Base-by-base conservation (phyloP, 2,797 vertebrate species). In the Kryptopterus vitreolus region DNA sequence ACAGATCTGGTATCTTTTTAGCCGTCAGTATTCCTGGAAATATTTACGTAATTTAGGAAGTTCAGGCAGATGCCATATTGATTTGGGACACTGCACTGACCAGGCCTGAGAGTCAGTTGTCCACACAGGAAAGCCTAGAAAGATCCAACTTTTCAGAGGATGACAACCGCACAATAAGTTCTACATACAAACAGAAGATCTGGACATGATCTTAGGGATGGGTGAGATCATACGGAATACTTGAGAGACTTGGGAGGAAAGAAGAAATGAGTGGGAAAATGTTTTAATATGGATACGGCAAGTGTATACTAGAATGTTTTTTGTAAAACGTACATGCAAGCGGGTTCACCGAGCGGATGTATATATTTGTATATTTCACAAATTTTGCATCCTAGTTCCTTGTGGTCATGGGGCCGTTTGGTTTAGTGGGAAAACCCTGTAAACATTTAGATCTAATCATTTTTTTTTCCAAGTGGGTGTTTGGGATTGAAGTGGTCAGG, bases 51-150 rank as follows among this genome's bases (percentile, higher is more conserved):
- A 85, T 85, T 81, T 82, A 82, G 85, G 88, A 87, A 88, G 90
- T 90, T 93, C 90, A 92, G 84, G 87, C 91, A 92, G 89, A 90
- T 92, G 91, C 87, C 87, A 77, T 78, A 77, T 68, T 83, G 55
- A 84, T 82, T 83, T 59, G 65, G 81, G 76, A 78, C 69, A 5
- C 7, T 59, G 61, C 20, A 35, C 50, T 78, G 61, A 55, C 76
- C 65, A 75, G 75, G 62, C 9, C 52, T 55, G 9, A 31, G 55
- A 76, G 68, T 72, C 74, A 52, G 58, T 22, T 20, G 16, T 48
- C 52, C 63, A 78, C 35, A 85, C 61, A 88, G 85, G 80, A 89
- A 86, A 71, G 76, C 15, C 76, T 84, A 79, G 83, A 85, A 84
- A 84, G 20, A 73, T 84, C 87, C 90, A 88, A 85, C 85, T 87